These are phyloP conservation scores for Mormyrus lacerda DNA, from an alignment of 2,113 vertebrate species.

Conservation along the genomic window DNA sequence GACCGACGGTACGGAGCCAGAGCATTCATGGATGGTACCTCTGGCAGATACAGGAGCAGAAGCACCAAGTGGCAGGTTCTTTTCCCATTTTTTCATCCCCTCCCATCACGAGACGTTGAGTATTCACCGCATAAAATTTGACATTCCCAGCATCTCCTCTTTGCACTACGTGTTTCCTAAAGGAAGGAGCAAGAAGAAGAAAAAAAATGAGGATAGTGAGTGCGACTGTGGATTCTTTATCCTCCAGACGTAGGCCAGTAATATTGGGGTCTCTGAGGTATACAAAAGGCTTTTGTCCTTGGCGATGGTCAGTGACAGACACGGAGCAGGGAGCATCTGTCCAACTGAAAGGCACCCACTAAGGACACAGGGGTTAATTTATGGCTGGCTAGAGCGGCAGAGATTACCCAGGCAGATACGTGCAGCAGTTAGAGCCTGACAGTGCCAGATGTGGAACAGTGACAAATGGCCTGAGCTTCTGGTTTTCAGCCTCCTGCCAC, in stretches of 20 bases:
- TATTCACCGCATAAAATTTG: not conserved
- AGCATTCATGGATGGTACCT: not conserved
- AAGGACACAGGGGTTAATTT: not conserved
- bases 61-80: not conserved
- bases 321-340: not conserved
- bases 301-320: not conserved
- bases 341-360: not conserved
- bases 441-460: slow-evolving; percentile 34
- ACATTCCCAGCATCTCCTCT: not conserved
- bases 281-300: not conserved
- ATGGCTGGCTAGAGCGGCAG: not conserved
- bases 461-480: slow-evolving; percentile 20
- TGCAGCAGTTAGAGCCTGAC: slow-evolving; percentile 23
- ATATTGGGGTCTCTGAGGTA: not conserved
- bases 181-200: not conserved
- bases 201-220: not conserved
- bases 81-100: not conserved
- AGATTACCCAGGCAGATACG: not conserved
- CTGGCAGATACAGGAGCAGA: not conserved
- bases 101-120: not conserved
- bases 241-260: not conserved
- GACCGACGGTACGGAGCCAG: not conserved
- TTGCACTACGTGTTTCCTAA: not conserved
- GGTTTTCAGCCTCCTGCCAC: not conserved
- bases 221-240: not conserved